Conservation (phyloP, 2,113 vertebrate genomes). For the Drymodes brunneopygia region DNA sequence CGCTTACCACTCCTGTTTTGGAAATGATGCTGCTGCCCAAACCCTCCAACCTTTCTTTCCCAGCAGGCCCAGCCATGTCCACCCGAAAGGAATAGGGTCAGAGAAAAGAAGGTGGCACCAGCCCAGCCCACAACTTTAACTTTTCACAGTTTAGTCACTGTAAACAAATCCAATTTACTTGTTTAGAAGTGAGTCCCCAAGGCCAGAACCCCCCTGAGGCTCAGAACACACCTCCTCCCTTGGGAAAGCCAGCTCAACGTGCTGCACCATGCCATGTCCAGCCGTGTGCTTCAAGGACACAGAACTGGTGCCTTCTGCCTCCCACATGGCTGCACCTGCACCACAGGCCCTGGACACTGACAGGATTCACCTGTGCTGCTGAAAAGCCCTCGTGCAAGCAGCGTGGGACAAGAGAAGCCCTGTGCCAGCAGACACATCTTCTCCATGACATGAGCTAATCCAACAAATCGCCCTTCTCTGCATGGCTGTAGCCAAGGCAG, state of each 20-base stretch:
- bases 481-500: not conserved
- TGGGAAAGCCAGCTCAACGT: not conserved
- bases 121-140: not conserved
- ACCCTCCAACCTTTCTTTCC: not conserved
- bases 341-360: rapidly evolving
- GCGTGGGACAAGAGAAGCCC: not conserved
- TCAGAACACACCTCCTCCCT: not conserved
- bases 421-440: not conserved
- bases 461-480: not conserved
- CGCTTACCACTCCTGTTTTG: not conserved
- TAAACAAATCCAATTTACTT: not conserved
- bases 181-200: not conserved
- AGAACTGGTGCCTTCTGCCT: not conserved
- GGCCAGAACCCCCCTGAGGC: not conserved
- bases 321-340: not conserved
- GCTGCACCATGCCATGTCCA: not conserved
- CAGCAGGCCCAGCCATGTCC: not conserved
- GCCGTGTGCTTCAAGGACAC: not conserved
- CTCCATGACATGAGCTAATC: not conserved
- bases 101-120: not conserved
- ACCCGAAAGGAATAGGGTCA: not conserved
- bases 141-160: not conserved
- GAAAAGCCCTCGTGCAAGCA: not conserved
- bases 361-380: not conserved
- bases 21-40: not conserved